Evolutionary conservation across 2,888 invertebrate species (phyloP).

Genomic region (Cordilura impudica): DNA sequence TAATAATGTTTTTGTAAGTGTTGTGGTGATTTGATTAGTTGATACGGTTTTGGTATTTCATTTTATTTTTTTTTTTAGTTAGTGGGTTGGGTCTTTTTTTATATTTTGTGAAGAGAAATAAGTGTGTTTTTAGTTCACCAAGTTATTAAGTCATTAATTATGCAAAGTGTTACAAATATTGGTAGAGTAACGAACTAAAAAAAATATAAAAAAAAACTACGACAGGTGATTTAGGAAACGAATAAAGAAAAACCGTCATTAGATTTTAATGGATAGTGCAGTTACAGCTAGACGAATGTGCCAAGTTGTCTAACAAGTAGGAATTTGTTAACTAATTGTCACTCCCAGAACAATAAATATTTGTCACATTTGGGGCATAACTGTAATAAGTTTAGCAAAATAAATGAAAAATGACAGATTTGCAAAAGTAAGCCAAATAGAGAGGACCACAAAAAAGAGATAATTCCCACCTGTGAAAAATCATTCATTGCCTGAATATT

Average conservation of each 20-base stretch:
- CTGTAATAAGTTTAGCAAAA: too few species aligned
- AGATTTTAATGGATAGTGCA: conserved; percentile 49
- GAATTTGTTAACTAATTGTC: conserved; percentile 44
- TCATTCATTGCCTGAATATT: too few species aligned
- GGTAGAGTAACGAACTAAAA: conserved; percentile 9
- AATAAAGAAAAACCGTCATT: conserved; percentile 35
- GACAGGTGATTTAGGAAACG: conserved; percentile 60
- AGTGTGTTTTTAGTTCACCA: conserved; percentile 63
- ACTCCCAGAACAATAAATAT: conserved; percentile 32
- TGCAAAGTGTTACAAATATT: conserved; percentile 62
- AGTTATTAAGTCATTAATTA: conserved; percentile 63
- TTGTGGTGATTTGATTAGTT: conserved; percentile 62
- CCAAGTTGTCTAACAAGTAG: conserved; percentile 39
- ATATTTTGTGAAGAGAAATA: conserved; percentile 49
- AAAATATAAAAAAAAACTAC: too few species aligned
- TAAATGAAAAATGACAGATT: too few species aligned
- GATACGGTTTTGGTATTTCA: conserved; percentile 57
- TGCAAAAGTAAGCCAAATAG: too few species aligned
- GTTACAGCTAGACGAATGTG: conserved; percentile 38
- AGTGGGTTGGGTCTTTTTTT: conserved; percentile 54
- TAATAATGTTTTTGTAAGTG: conserved; percentile 58
- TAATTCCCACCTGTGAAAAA: too few species aligned
- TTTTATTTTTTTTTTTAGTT: conserved; percentile 31
- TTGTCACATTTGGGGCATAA: conserved; percentile 23
- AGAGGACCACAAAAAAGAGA: too few species aligned